Conservation (phyloP, 2,888 invertebrate species). For the Epinotia demarniana region DNA sequence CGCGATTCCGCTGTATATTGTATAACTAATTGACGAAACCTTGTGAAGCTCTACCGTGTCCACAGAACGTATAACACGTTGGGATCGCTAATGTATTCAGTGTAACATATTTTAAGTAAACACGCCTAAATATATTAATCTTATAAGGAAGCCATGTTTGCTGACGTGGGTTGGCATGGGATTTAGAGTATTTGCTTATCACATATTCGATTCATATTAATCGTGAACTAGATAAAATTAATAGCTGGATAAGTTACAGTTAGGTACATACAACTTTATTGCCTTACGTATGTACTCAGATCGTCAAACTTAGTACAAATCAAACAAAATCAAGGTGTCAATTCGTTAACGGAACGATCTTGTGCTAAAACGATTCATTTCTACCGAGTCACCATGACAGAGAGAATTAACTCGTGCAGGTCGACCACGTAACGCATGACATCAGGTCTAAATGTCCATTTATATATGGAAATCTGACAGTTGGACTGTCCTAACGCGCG, state of each 20-base stretch:
- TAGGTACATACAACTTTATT: neutral
- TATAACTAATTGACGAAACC: slow-evolving; percentile 21
- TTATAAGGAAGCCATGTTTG: slow-evolving; percentile 35
- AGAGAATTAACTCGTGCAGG: neutral
- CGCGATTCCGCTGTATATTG: slow-evolving; percentile 2
- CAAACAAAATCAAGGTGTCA: slow-evolving; percentile 1
- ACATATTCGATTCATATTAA: slow-evolving; percentile 28
- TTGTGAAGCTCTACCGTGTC: slow-evolving; percentile 27
- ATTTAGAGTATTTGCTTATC: slow-evolving; percentile 35
- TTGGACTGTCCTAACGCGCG: too few relatives aligned
- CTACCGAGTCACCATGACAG: neutral
- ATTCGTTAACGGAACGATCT: neutral
- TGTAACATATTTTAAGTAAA: slow-evolving; percentile 37
- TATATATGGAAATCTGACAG: too few relatives aligned
- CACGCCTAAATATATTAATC: slow-evolving; percentile 33
- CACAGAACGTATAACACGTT: slow-evolving; percentile 14
- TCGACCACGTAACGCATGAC: too few relatives aligned
- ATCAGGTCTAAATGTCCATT: too few relatives aligned
- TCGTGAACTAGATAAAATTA: neutral
- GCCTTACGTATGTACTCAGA: neutral
- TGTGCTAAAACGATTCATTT: neutral
- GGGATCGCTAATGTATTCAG: slow-evolving; percentile 31
- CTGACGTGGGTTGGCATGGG: slow-evolving; percentile 17
- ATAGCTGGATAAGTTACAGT: neutral
- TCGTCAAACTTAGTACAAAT: slow-evolving; percentile 22